Conservation (phyloP, 2,113 vertebrate species). For the Athene noctua region DNA sequence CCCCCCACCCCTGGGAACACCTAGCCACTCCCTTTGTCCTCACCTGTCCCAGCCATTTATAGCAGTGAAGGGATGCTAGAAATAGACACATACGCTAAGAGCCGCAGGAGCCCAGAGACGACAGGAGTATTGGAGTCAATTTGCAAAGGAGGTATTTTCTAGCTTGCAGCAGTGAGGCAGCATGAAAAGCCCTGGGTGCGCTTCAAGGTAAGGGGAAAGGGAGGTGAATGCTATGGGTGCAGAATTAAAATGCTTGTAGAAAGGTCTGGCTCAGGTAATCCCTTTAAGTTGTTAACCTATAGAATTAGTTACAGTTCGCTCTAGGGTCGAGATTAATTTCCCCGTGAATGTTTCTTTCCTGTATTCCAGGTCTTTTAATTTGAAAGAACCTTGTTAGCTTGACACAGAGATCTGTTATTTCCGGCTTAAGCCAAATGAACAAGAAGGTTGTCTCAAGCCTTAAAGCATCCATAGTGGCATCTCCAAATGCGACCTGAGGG, state of each 20-base stretch:
- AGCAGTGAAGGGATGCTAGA: background rate
- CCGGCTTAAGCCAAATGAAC: background rate
- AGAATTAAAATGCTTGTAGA: background rate
- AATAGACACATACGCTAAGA: background rate
- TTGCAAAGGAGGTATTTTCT: background rate
- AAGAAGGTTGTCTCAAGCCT: background rate
- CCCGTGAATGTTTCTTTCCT: background rate
- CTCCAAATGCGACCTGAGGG: background rate
- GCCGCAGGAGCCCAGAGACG: background rate
- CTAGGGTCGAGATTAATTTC: background rate
- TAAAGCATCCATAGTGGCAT: background rate
- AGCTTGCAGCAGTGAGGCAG: background rate
- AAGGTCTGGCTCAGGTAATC: background rate
- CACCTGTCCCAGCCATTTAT: background rate
- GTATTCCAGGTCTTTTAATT: background rate
- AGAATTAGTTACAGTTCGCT: background rate
- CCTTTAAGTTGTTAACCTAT: background rate
- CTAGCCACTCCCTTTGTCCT: slow-evolving; percentile 32
- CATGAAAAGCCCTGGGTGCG: slow-evolving; percentile 1
- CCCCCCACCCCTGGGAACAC: background rate
- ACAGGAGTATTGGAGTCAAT: background rate
- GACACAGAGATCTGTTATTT: background rate
- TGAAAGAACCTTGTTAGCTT: background rate
- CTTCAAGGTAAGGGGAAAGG: slow-evolving; percentile 31
- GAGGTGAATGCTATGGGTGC: accelerated